Evolutionary conservation across 2,113 vertebrate genomes (phyloP).

Genomic region (Carettochelys insculpta): DNA sequence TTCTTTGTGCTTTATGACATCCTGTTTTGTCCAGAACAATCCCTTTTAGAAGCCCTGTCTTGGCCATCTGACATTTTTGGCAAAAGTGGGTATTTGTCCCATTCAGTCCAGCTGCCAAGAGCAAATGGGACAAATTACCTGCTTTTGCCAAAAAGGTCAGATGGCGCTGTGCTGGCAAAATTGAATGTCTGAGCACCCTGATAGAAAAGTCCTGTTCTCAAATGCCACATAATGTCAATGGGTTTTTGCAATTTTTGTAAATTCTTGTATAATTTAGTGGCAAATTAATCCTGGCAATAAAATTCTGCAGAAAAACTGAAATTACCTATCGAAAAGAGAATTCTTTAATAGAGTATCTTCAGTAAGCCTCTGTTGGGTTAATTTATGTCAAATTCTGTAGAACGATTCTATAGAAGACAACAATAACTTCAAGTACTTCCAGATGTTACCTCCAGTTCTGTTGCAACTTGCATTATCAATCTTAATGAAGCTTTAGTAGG

Average conservation of each 20-base stretch:
- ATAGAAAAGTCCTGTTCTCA: not conserved
- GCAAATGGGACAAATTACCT: too few relatives aligned
- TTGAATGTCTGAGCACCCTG: not conserved
- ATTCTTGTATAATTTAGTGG: slow-evolving; percentile 8
- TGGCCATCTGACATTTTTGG: too few relatives aligned
- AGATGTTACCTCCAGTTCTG: slow-evolving; percentile 66
- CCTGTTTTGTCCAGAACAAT: too few relatives aligned
- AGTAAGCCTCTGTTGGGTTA: slow-evolving; percentile 52
- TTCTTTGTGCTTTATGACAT: too few relatives aligned
- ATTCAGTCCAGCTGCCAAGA: too few relatives aligned
- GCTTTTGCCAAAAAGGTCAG: too few relatives aligned
- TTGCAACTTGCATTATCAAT: slow-evolving; percentile 57
- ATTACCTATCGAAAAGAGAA: slow-evolving; percentile 63
- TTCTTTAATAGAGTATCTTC: slow-evolving; percentile 9
- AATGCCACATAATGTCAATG: slow-evolving; percentile 23
- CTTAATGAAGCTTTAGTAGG: slow-evolving; percentile 43
- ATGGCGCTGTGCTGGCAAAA: too few relatives aligned
- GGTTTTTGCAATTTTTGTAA: slow-evolving; percentile 18
- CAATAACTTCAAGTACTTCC: slow-evolving; percentile 47
- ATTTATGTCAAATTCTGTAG: slow-evolving; percentile 54
- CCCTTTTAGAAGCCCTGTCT: too few relatives aligned
- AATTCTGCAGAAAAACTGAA: slow-evolving; percentile 48
- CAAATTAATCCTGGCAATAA: slow-evolving; percentile 52
- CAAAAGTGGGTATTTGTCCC: too few relatives aligned
- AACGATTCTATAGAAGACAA: slow-evolving; percentile 45